Evolutionary conservation across 1,140 invertebrate genomes (phyloP).

Genomic region (Octopus sinensis): DNA sequence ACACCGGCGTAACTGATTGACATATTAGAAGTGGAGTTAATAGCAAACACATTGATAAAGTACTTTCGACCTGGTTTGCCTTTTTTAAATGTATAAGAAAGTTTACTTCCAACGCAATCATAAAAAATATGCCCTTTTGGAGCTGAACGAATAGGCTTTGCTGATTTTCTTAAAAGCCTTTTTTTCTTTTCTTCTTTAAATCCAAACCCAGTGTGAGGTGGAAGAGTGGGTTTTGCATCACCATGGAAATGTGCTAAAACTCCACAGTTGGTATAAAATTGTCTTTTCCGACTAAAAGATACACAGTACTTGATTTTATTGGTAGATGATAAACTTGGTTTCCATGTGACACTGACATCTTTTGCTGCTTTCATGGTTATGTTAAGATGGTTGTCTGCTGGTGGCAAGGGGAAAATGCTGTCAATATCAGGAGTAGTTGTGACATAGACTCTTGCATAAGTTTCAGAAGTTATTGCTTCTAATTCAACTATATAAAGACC

Average conservation of each 20-base stretch:
- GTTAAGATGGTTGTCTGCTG: slow-evolving; percentile 29
- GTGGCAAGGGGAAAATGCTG: slow-evolving; percentile 36
- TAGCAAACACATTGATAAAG: slow-evolving; percentile 51
- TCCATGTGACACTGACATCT: slow-evolving; percentile 37
- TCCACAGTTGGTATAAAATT: slow-evolving; percentile 45
- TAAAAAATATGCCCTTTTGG: slow-evolving; percentile 31
- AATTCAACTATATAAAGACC: slow-evolving; percentile 44
- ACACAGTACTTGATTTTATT: slow-evolving; percentile 47
- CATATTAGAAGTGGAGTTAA: slow-evolving; percentile 40
- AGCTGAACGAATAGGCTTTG: slow-evolving; percentile 29
- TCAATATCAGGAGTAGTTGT: slow-evolving; percentile 27
- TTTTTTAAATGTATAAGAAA: slow-evolving; percentile 41
- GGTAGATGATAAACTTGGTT: slow-evolving; percentile 22
- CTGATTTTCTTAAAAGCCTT: slow-evolving; percentile 21
- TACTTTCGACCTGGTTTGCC: slow-evolving; percentile 44
- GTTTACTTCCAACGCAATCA: slow-evolving; percentile 46
- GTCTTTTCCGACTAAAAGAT: slow-evolving; percentile 34
- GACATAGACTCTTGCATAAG: slow-evolving; percentile 31
- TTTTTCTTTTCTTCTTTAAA: slow-evolving; percentile 40
- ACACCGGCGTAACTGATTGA: slow-evolving; percentile 42
- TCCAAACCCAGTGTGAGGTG: slow-evolving; percentile 35
- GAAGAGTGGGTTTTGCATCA: slow-evolving; percentile 31
- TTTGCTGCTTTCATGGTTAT: slow-evolving; percentile 28
- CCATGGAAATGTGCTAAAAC: slow-evolving; percentile 35
- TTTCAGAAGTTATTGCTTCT: slow-evolving; percentile 28